Conservation (phyloP, 2,797 vertebrate genomes). For the Tapera naevia region DNA sequence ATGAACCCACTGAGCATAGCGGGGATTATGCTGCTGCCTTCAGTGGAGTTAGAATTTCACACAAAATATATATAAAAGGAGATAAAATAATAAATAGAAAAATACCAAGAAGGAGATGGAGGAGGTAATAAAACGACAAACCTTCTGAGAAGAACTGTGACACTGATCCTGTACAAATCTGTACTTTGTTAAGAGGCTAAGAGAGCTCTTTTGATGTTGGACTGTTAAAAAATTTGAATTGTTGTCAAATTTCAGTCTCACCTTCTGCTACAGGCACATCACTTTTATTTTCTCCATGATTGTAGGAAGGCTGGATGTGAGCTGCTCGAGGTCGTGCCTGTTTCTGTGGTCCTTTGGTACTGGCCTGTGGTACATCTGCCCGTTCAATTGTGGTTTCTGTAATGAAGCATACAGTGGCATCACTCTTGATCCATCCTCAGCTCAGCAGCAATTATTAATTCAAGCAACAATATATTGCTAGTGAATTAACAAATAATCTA, state of each 20-base stretch:
- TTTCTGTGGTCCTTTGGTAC: background rate
- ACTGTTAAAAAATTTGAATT: background rate
- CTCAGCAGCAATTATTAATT: background rate
- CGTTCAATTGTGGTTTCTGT: slow-evolving; percentile 42
- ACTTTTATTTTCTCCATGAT: background rate
- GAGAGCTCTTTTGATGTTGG: background rate
- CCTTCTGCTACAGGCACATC: background rate
- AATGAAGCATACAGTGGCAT: background rate
- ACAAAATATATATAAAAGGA: background rate
- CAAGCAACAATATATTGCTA: background rate
- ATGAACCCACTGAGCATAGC: accelerated
- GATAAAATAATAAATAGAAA: background rate
- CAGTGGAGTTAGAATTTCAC: background rate
- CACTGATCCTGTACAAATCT: background rate
- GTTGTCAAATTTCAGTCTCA: background rate
- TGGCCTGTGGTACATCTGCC: background rate
- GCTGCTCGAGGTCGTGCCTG: background rate
- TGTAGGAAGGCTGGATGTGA: background rate
- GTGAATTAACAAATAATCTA: background rate
- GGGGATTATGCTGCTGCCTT: background rate
- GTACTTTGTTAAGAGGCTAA: background rate
- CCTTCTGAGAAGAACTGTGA: background rate
- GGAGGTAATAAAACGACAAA: background rate
- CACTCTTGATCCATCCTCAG: background rate
- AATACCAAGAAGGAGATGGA: background rate